A percentile compares a stretch with the other conserved stretches of the same genome.
Evolutionary conservation across 2,888 invertebrate genomes (phyloP).

Genomic region (Bugulina stolonifera): DNA sequence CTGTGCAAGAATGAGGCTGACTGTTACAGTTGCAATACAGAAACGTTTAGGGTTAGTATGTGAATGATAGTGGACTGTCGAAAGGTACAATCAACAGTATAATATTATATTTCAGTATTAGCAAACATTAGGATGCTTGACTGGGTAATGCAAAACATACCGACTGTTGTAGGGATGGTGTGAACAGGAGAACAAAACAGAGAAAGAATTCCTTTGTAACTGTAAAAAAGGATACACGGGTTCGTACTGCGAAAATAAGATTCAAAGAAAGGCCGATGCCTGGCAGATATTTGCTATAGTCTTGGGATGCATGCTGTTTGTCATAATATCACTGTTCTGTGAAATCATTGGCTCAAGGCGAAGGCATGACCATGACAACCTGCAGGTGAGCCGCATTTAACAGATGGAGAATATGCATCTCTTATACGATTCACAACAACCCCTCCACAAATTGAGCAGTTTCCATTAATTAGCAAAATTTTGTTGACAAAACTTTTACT

Average conservation of each 20-base stretch:
- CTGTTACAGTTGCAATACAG: slow-evolving; percentile 17
- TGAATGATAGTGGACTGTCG: too few relatives aligned
- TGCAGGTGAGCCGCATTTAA: slow-evolving; percentile 24
- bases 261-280: slow-evolving; percentile 14
- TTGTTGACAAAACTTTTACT: too few relatives aligned
- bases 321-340: slow-evolving; percentile 16
- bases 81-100: too few relatives aligned
- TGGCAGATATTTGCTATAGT: slow-evolving; percentile 27
- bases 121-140: too few relatives aligned
- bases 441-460: too few relatives aligned
- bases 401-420: background rate
- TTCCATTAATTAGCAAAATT: too few relatives aligned
- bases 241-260: background rate
- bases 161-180: slow-evolving; percentile 20
- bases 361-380: slow-evolving; percentile 22
- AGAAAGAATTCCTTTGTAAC: background rate
- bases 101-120: too few relatives aligned
- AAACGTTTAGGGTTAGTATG: slow-evolving; percentile 11
- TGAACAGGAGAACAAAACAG: background rate
- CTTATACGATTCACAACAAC: background rate
- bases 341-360: slow-evolving; percentile 25
- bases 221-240: slow-evolving; percentile 16
- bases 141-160: too few relatives aligned
- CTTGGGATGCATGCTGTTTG: slow-evolving; percentile 24
- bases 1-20: slow-evolving; percentile 20